A percentile compares a stretch with the other conserved stretches of the same genome.
Conservation (phyloP, 2,113 vertebrate species). For the Ophiodon elongatus region DNA sequence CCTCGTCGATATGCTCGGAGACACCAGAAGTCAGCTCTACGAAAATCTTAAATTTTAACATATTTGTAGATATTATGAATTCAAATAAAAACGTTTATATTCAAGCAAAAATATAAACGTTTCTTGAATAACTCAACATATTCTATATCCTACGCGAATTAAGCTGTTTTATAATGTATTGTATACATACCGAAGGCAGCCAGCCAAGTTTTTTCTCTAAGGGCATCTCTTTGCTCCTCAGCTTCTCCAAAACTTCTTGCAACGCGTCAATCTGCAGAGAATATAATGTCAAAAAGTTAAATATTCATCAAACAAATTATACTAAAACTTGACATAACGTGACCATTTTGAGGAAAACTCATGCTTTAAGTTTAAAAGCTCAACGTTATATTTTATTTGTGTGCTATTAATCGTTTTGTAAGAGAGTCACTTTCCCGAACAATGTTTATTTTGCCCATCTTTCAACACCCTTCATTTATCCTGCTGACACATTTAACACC, state of each 20-base stretch:
- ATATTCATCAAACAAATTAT: not conserved
- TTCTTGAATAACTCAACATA: not conserved
- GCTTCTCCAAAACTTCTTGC: constrained; percentile 85
- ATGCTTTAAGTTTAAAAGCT: not conserved
- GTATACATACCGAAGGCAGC: constrained; percentile 84
- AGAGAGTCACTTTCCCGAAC: too few species aligned
- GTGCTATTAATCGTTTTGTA: not conserved
- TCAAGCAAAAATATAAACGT: not conserved
- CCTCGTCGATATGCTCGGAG: too few species aligned
- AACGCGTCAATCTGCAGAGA: constrained; percentile 81
- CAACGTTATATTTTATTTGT: not conserved
- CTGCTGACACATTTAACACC: not conserved
- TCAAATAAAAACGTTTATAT: too few species aligned
- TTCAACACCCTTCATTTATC: not conserved
- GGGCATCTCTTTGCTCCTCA: constrained; percentile 82
- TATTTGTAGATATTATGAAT: not conserved
- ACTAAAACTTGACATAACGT: not conserved
- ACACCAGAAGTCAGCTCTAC: not conserved
- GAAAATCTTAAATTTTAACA: not conserved
- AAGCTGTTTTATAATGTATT: not conserved
- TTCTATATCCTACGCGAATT: not conserved
- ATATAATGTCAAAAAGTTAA: not conserved
- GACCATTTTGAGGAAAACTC: not conserved
- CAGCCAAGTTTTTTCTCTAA: constrained; percentile 86
- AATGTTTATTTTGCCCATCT: too few species aligned